Base-by-base conservation (phyloP, 1,140 invertebrate genomes). In the Mactra quadrangularis region DNA sequence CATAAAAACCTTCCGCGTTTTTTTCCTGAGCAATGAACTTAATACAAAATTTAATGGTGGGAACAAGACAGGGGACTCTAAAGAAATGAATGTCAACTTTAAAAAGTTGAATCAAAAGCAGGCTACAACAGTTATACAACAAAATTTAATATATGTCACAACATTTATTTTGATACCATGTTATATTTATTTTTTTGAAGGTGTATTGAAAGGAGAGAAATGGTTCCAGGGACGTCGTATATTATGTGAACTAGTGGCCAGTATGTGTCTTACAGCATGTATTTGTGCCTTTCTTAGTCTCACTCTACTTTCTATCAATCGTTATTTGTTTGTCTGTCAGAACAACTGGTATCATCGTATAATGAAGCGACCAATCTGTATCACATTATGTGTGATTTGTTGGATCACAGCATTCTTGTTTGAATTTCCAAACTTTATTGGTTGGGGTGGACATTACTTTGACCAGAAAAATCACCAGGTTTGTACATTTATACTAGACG, bases 211-310 rank as follows among this genome's bases (percentile, higher is more conserved):
- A 75, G 91, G 92, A 3, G 87, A 90, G 57, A 38, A 29, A 13
- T 92, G 88, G 84, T 92, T 92, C 64, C 60, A 89, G 53, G 83
- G 87, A 52, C 84, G 87, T 22, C 50, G 52, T 17, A 84, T 83
- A 78, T 60, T 92, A 29, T 92, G 91, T 82, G 83, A 89, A 29
- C 41, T 88, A 0, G 83, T 92, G 0, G 90, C 89, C 57, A 84
- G 84, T 62, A 55, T 92, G 25, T 92, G 92, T 74, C 74, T 92
- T 31, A 91, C 90, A 0, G 87, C 88, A 11, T 92, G 92, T 71
- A 89, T 91, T 83, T 91, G 90, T 79, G 91, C 91, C 29, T 89
- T 92, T 75, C 72, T 91, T 0, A 91, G 85, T 62, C 87, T 92
- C 41, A 90, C 87, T 35, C 77, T 89, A 52, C 64, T 91, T 68